phyloP scores from a whole-genome alignment of 2,797 vertebrate genomes.

The Takifugu ocellatus region DNA sequence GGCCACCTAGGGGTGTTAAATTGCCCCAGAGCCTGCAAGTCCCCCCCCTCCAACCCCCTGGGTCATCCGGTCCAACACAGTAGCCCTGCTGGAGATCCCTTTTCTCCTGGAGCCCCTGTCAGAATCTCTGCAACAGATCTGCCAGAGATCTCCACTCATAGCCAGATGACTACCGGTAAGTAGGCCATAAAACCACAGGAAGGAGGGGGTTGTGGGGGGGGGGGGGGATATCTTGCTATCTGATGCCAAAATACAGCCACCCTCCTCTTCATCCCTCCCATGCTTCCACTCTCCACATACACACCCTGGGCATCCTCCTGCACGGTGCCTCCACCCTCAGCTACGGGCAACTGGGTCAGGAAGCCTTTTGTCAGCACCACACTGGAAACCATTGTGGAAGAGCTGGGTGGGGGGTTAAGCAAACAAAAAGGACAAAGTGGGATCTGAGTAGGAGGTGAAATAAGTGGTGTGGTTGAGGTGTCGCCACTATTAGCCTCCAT shows the following conservation, averaged over 20 bases:
- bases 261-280: conserved; percentile 27
- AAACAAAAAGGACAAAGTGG: conserved; percentile 2
- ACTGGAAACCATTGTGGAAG: background rate
- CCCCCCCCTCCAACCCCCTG: background rate
- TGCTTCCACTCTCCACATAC: conserved; percentile 34
- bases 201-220: conserved; percentile 24
- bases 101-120: conserved; percentile 30
- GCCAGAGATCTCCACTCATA: conserved; percentile 49
- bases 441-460: conserved; percentile 15
- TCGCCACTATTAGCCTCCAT: conserved; percentile 29
- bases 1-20: conserved; percentile 47
- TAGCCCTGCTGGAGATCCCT: conserved; percentile 45
- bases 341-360: conserved; percentile 35
- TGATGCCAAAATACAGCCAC: conserved; percentile 51
- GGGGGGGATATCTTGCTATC: conserved; percentile 29
- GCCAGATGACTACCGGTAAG: conserved; percentile 66
- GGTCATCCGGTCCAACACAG: conserved; percentile 40
- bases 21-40: conserved; percentile 12
- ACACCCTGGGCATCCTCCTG: conserved; percentile 33
- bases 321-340: conserved; percentile 16
- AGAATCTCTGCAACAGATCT: conserved; percentile 51
- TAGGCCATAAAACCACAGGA: conserved; percentile 74
- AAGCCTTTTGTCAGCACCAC: conserved; percentile 20
- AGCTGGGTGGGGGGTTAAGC: background rate
- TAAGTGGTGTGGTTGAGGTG: conserved; percentile 21